These are phyloP conservation scores for Saimiri boliviensis DNA, from an alignment of 2,113 vertebrate genomes.

Conservation along the genomic window DNA sequence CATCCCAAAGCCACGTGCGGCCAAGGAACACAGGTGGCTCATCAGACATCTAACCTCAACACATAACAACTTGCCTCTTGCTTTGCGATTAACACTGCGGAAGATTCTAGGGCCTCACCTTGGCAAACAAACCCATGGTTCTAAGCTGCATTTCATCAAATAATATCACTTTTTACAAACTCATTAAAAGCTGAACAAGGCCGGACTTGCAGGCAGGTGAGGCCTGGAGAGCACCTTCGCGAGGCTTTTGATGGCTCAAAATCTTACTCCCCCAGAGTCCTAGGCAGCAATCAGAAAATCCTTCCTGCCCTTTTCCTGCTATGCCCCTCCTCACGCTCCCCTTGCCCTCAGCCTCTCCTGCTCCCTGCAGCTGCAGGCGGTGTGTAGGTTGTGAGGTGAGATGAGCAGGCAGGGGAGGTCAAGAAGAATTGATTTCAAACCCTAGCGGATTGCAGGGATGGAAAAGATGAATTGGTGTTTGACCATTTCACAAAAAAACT, in stretches of 20 bases:
- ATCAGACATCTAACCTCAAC: neutral
- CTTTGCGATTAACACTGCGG: neutral
- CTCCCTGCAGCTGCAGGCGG: neutral
- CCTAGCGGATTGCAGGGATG: neutral
- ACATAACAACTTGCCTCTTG: neutral
- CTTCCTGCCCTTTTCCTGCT: neutral
- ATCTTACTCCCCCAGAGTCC: neutral
- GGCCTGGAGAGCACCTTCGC: neutral
- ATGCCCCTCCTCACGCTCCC: accelerated
- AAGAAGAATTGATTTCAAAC: neutral
- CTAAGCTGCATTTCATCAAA: constrained; percentile 28
- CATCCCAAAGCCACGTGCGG: accelerated
- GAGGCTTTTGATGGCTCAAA: neutral
- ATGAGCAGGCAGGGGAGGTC: no score
- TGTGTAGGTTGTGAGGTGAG: neutral
- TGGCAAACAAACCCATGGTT: constrained; percentile 5
- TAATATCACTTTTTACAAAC: neutral
- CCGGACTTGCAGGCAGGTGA: neutral
- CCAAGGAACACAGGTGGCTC: neutral
- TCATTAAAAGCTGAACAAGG: constrained; percentile 20
- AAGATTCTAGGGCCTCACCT: neutral
- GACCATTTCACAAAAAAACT: neutral
- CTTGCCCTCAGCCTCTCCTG: neutral
- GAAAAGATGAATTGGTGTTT: neutral
- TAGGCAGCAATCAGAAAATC: neutral